phyloP scores from a whole-genome alignment of 2,797 vertebrate genomes.

The Peromyscus melanophrys region DNA sequence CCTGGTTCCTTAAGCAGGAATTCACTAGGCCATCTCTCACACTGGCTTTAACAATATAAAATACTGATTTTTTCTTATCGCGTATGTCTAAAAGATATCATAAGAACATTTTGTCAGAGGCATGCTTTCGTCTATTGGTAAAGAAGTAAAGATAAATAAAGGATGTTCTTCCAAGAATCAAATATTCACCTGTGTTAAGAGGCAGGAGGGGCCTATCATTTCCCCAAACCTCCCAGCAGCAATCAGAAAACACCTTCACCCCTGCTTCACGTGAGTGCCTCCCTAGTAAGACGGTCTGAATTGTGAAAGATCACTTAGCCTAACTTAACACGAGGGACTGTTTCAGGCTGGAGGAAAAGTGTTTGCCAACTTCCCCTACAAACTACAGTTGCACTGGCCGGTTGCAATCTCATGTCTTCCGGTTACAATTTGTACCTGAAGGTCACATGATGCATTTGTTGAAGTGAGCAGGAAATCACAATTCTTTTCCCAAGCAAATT shows the following conservation, averaged over 20 bases:
- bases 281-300: not conserved
- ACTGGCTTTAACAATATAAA: conserved; percentile 27
- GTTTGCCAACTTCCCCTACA: not conserved
- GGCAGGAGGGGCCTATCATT: not conserved
- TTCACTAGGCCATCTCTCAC: not conserved
- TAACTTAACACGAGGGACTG: not conserved
- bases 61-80: conserved; percentile 15
- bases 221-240: conserved; percentile 22
- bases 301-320: conserved; percentile 13
- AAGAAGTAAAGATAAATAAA: conserved; percentile 45
- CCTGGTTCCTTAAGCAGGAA: conserved; percentile 5
- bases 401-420: not conserved
- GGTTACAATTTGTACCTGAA: not conserved
- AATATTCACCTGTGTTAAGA: conserved; percentile 24
- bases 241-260: conserved; percentile 30
- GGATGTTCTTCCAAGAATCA: conserved; percentile 42
- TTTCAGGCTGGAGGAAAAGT: not conserved
- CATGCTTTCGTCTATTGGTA: not conserved
- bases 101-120: not conserved
- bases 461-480: not conserved
- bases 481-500: conserved; percentile 29
- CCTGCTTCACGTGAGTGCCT: not conserved
- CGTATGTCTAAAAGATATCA: not conserved
- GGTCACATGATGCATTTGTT: not conserved
- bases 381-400: not conserved